phyloP scores from a whole-genome alignment of 1,140 invertebrate species.

The Lepidurus packardi region DNA sequence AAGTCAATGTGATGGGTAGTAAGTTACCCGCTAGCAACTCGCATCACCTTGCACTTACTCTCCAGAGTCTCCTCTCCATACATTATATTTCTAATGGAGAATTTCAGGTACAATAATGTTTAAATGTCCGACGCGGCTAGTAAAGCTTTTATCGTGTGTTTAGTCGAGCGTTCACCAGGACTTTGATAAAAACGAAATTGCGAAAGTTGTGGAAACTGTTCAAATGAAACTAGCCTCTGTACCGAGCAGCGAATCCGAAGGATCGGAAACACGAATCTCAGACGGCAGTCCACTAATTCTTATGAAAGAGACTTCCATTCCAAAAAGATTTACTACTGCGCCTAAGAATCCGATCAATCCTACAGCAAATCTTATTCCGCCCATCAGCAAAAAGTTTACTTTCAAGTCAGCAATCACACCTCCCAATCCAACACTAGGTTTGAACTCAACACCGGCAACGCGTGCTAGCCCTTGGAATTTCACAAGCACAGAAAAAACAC shows the following conservation, averaged over 20 bases:
- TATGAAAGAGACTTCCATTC: background rate
- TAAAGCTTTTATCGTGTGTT: background rate
- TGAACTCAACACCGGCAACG: background rate
- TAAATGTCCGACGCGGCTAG: no score
- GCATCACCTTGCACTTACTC: background rate
- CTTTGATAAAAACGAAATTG: background rate
- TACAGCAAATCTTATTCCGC: background rate
- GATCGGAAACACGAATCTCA: background rate
- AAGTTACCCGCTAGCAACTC: background rate
- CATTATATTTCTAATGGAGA: background rate
- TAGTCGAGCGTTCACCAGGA: background rate
- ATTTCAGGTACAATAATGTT: background rate
- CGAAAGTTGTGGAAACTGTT: background rate
- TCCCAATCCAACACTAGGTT: background rate
- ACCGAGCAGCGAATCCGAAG: background rate
- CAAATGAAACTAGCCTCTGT: background rate
- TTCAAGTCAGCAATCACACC: background rate
- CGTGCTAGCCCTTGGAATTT: background rate
- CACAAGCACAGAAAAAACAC: background rate
- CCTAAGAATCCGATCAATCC: no score
- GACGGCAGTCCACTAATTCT: no score
- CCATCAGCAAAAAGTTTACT: background rate
- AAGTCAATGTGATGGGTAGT: conserved; percentile 2
- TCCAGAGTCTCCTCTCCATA: background rate
- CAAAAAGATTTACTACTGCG: background rate